Conservation (phyloP, 1,140 invertebrate genomes). For the Archivesica marissinica region DNA sequence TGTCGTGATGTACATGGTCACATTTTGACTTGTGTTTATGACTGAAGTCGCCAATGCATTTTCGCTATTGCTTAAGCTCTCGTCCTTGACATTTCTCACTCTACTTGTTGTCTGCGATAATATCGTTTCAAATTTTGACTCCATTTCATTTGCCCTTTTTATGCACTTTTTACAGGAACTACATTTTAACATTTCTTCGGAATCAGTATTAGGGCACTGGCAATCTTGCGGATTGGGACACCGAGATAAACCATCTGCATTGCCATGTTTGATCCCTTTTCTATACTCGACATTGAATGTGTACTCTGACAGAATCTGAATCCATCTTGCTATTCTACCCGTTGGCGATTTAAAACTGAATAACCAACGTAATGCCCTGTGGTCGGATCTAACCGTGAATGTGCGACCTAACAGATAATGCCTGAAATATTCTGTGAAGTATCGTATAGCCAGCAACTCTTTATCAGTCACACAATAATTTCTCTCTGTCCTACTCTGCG, state of each 20-base stretch:
- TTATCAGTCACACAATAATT: constrained; percentile 81
- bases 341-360: constrained; percentile 61
- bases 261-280: constrained; percentile 55
- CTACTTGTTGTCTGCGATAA: no score
- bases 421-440: constrained; percentile 52
- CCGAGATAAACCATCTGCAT: constrained; percentile 65
- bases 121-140: no score
- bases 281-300: constrained; percentile 53
- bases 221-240: no score
- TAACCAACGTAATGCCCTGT: constrained; percentile 68
- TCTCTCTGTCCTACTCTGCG: constrained; percentile 27
- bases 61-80: no score
- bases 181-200: no score
- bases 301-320: constrained; percentile 63
- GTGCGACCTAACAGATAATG: constrained; percentile 62
- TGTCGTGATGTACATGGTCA: no score
- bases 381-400: constrained; percentile 66
- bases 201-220: no score
- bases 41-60: no score
- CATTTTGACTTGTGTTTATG: no score
- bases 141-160: no score
- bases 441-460: constrained; percentile 63
- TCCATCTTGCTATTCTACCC: constrained; percentile 71
- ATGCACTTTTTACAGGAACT: no score
- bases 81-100: no score